Conservation (phyloP, 2,888 invertebrate genomes). For the Suillia variegata region DNA sequence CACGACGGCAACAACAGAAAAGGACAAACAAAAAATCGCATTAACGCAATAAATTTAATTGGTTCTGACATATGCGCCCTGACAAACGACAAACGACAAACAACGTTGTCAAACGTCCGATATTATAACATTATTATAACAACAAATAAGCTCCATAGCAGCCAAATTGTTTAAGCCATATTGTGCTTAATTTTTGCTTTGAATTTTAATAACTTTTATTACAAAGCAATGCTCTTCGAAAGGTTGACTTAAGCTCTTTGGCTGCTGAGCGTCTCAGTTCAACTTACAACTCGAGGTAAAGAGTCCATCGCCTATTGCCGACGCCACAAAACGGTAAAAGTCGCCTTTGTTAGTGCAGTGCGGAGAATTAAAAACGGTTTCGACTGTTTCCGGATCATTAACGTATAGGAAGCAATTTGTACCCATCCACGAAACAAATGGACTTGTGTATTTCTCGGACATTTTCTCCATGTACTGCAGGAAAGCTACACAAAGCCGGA, state of each 20-base stretch:
- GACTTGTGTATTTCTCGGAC: conserved; percentile 40
- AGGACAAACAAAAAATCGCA: background rate
- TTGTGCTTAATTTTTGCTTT: no score
- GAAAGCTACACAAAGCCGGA: no score
- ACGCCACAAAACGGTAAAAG: conserved; percentile 52
- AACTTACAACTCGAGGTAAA: conserved; percentile 55
- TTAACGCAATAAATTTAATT: background rate
- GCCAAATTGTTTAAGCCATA: no score
- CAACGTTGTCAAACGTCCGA: no score
- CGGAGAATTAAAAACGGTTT: conserved; percentile 53
- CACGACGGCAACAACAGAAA: background rate
- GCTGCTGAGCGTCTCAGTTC: no score
- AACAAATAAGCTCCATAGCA: no score
- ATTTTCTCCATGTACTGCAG: conserved; percentile 42
- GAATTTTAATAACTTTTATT: no score
- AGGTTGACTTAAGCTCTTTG: no score
- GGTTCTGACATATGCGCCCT: background rate
- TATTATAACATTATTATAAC: no score
- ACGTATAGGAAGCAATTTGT: conserved; percentile 54
- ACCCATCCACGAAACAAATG: conserved; percentile 58
- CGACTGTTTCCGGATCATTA: conserved; percentile 53
- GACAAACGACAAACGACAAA: no score
- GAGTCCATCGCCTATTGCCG: conserved; percentile 54
- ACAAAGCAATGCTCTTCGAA: no score
- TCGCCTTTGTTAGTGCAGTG: conserved; percentile 57